Percentiles rank a stretch among this genome's conserved stretches.
Evolutionary conservation across 2,113 vertebrate genomes (phyloP).

Genomic region (Chinchilla lanigera): DNA sequence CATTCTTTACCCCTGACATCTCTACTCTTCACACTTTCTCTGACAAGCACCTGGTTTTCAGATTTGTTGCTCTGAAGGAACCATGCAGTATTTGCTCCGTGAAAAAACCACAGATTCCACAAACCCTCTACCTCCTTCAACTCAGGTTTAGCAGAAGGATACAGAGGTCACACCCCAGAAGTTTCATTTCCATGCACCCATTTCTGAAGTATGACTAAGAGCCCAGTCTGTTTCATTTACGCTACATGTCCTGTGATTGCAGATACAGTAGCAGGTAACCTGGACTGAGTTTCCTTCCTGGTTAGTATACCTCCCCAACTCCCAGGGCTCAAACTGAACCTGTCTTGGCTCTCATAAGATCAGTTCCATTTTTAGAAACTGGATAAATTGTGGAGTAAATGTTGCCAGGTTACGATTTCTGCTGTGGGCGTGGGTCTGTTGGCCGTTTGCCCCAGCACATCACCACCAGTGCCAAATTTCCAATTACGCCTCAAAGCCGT

Average conservation of each 20-base stretch:
- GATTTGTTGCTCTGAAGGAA: not conserved
- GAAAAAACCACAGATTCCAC: not conserved
- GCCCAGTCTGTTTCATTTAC: not conserved
- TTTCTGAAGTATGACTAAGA: not conserved
- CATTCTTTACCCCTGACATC: not conserved
- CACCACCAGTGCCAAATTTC: not conserved
- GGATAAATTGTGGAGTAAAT: not conserved
- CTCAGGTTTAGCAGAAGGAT: not conserved
- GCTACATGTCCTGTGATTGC: not conserved
- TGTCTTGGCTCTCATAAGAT: not conserved
- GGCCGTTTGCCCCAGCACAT: not conserved
- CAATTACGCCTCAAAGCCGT: not conserved
- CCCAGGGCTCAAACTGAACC: not conserved
- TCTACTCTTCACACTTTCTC: not conserved
- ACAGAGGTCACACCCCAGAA: not conserved
- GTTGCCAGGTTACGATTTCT: not conserved
- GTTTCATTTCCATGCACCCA: not conserved
- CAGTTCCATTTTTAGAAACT: constrained; percentile 21
- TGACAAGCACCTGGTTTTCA: not conserved
- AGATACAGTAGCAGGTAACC: not conserved
- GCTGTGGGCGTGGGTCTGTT: not conserved
- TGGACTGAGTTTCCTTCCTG: not conserved
- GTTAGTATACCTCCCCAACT: too few relatives aligned
- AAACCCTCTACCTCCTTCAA: not conserved
- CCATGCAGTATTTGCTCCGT: not conserved